Conservation (phyloP, 35 echinoderm and acorn worm species). For the Chiridota heheva region DNA sequence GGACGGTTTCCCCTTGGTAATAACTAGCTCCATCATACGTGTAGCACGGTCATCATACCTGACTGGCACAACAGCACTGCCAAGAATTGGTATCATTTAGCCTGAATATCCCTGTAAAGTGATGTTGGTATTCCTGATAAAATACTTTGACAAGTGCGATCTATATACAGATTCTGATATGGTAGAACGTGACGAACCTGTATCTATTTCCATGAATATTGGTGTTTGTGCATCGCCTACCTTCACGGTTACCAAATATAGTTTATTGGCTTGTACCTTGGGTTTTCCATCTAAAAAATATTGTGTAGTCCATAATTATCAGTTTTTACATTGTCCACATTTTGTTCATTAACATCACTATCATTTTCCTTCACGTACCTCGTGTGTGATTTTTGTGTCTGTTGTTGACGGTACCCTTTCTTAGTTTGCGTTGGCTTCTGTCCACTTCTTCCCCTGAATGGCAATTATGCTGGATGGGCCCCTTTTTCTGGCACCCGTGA, state of each 20-base stretch:
- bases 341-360: not conserved
- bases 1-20: constrained; percentile 3
- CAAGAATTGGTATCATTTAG: constrained; percentile 15
- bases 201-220: constrained; percentile 14
- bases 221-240: not conserved
- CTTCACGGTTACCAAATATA: constrained; percentile 3
- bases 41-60: not conserved
- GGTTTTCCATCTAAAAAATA: not conserved
- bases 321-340: constrained; percentile 9
- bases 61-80: constrained; percentile 6
- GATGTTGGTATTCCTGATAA: not conserved
- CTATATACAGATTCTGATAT: constrained; percentile 5
- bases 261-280: not conserved
- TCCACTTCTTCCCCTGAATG: too few species aligned
- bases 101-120: constrained; percentile 27
- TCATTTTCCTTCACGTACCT: constrained; percentile 5
- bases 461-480: constrained; percentile 1
- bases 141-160: not conserved
- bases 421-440: too few species aligned
- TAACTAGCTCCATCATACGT: not conserved
- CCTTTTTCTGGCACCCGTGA: not conserved
- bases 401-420: not conserved
- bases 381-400: not conserved
- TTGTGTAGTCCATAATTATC: constrained; percentile 3
- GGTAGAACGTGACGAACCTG: not conserved